A percentile compares a stretch with the other conserved stretches of the same genome.
These are phyloP conservation scores for Notocelia uddmanniana DNA, from an alignment of 2,888 invertebrate genomes.

Conservation along the genomic window DNA sequence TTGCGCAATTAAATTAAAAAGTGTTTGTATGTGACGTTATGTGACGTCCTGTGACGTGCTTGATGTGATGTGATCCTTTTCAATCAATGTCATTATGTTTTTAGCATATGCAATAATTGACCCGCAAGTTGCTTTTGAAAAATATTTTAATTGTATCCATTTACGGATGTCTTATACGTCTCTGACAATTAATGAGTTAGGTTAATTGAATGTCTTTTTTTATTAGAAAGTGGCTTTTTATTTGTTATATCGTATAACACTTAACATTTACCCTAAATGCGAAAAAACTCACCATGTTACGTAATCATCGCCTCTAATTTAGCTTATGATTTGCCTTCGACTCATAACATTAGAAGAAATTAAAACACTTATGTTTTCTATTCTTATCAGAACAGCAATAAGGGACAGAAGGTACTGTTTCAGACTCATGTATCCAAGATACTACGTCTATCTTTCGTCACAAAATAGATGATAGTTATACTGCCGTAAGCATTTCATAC, in stretches of 20 bases:
- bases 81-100: background rate
- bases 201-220: too few species aligned
- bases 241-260: background rate
- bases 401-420: background rate
- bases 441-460: background rate
- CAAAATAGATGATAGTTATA: background rate
- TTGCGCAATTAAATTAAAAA: background rate
- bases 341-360: background rate
- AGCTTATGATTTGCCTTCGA: background rate
- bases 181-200: too few species aligned
- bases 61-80: background rate
- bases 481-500: constrained; percentile 7
- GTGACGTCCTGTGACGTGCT: background rate
- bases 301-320: too few species aligned
- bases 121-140: background rate
- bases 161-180: too few species aligned
- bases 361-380: background rate
- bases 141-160: background rate
- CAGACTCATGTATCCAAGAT: background rate
- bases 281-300: background rate
- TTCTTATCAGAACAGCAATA: background rate
- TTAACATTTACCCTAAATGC: background rate
- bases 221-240: background rate
- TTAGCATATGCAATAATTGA: too few species aligned
- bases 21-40: background rate